Percentiles rank a stretch among this genome's conserved stretches.
Conservation (phyloP, 1,140 invertebrate species). For the Neodiprion lecontei region DNA sequence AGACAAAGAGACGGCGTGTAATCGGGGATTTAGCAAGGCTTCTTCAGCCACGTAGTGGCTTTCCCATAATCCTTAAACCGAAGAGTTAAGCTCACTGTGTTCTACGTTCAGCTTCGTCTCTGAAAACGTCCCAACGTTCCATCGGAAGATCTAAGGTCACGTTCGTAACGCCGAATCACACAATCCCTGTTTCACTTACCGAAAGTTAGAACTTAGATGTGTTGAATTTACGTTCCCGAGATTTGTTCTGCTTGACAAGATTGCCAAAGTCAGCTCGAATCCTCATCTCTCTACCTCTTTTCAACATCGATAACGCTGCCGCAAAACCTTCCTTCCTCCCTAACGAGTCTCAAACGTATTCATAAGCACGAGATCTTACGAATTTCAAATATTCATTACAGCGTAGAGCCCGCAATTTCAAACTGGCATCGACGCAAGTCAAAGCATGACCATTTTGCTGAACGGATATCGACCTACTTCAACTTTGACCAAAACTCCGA, state of each 20-base stretch:
- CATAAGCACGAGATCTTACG: not conserved
- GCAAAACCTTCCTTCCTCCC: not conserved
- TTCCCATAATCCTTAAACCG: not conserved
- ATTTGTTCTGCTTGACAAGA: constrained; percentile 1
- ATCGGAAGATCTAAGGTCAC: not conserved
- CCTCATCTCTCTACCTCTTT: not conserved
- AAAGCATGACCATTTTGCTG: too few relatives aligned
- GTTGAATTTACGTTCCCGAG: not conserved
- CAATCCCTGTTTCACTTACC: not conserved
- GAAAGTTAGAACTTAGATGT: not conserved
- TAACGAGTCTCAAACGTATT: not conserved
- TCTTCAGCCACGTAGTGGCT: constrained; percentile 1
- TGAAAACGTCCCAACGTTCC: not conserved
- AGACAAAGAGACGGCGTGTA: not conserved
- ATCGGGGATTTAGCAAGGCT: not conserved
- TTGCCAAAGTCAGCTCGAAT: not conserved
- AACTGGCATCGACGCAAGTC: too few relatives aligned
- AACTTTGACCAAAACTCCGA: too few relatives aligned
- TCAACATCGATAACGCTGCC: not conserved
- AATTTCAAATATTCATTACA: not conserved
- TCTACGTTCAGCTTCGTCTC: not conserved
- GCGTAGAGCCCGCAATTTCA: too few relatives aligned
- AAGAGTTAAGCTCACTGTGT: constrained; percentile 1
- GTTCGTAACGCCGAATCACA: not conserved
- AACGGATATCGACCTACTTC: too few relatives aligned